Evolutionary conservation across 2,888 invertebrate genomes (phyloP), one percentile per base, ranked within the genome.

Genomic region (Aphidoletes aphidimyza): DNA sequence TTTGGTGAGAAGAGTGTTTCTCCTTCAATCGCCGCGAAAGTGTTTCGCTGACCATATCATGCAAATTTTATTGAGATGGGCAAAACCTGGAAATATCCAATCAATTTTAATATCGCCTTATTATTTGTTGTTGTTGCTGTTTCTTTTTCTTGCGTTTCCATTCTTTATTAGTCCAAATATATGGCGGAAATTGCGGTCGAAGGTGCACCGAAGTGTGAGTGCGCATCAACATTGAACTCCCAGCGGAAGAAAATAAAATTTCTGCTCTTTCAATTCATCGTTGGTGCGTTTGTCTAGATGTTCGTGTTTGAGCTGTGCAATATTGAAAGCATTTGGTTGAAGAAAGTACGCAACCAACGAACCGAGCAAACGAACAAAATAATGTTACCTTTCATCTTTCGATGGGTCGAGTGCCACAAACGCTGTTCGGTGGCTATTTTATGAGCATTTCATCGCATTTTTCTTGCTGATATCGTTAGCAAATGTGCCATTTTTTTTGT

Each of bases 71-170:
- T 54, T 54, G 39, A 47, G 2, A 2, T 14, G 3, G 17, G 47
- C 47, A 47, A 30, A 54, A 22, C 2, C 69, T 30, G 14, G 30
- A 69, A 14, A 69, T 69, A 69, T 30, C 11, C 69, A 69, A 69
- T 69, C 69, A 69, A 69, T 69, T 69, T 69, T 34, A 69, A 69
- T 69, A 69, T 30, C 69, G 14, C 42, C 14, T 42, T 42, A 9
- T n/a, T n/a, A n/a, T n/a, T 54, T 11, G 17, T 0, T 30, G 69
- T 69, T 6, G 26, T 69, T 54, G 22, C 30, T 30, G 69, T 69
- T 2, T 47, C 17, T 47, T 69, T 69, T 69, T 17, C 0, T 69
- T 30, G 11, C 30, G 30, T 14, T 54, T 22, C 22, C 14, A 26
- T 14, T 69, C 54, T 30, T 30, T 14, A 26, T 17, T 14, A 26